Conservation (phyloP, 2,113 vertebrate species). For the Peromyscus polionotus region DNA sequence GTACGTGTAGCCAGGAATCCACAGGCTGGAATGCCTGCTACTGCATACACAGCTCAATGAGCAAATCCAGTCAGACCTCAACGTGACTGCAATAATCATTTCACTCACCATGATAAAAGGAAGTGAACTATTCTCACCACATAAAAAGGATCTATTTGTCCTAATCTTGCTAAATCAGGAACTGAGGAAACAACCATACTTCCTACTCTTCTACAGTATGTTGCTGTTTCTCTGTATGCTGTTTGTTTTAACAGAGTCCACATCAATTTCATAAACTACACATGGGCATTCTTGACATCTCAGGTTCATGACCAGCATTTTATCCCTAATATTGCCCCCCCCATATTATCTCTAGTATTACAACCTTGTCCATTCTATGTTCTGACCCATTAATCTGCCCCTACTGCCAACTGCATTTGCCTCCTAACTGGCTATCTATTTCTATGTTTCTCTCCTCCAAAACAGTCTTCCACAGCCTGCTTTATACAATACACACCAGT, state of each 20-base stretch:
- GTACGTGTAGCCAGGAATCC: not conserved
- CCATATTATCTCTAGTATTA: slow-evolving; percentile 26
- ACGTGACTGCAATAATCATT: not conserved
- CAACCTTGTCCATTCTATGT: not conserved
- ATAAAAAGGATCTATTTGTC: slow-evolving; percentile 45
- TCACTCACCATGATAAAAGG: not conserved
- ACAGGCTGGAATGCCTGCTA: not conserved
- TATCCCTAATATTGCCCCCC: not conserved
- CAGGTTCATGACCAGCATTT: slow-evolving; percentile 41
- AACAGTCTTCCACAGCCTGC: slow-evolving; percentile 16
- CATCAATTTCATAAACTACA: slow-evolving; percentile 4
- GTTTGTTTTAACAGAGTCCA: slow-evolving; percentile 6
- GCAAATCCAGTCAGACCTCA: slow-evolving; percentile 26
- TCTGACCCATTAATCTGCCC: not conserved
- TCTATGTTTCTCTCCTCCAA: slow-evolving; percentile 22
- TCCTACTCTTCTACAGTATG: not conserved
- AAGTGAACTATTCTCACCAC: slow-evolving; percentile 25
- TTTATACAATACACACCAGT: slow-evolving; percentile 1
- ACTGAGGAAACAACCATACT: slow-evolving; percentile 34
- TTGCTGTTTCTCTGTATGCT: not conserved
- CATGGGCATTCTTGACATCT: not conserved
- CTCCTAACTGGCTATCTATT: slow-evolving; percentile 31
- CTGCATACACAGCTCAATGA: not conserved
- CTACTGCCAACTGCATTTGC: not conserved
- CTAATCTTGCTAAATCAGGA: slow-evolving; percentile 50